These are phyloP conservation scores for Pseudorectes ferrugineus DNA, from an alignment of 2,113 vertebrate species.

Conservation along the genomic window DNA sequence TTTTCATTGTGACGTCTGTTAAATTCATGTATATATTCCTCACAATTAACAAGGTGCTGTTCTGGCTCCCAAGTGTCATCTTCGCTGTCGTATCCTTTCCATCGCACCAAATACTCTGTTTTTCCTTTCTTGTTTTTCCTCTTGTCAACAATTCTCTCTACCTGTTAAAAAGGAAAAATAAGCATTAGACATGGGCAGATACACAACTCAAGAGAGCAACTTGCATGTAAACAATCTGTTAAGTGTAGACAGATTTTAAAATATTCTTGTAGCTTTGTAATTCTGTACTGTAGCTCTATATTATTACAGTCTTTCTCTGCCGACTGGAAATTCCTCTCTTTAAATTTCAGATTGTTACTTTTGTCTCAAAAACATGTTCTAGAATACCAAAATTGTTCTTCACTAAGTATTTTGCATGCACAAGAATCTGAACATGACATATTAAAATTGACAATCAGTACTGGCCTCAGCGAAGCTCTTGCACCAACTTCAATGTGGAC, in stretches of 20 bases:
- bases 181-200: not conserved
- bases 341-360: not conserved
- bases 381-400: not conserved
- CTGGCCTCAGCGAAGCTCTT: not conserved
- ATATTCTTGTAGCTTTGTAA: not conserved
- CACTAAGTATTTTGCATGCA: not conserved
- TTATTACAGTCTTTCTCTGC: not conserved
- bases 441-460: not conserved
- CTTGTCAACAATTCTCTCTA: conserved; percentile 91
- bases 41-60: conserved; percentile 89
- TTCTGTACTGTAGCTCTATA: not conserved
- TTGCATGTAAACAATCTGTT: not conserved
- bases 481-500: not conserved
- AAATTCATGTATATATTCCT: conserved; percentile 91
- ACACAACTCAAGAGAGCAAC: not conserved
- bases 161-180: conserved; percentile 72
- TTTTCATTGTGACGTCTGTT: conserved; percentile 80
- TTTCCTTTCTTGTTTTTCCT: conserved; percentile 92
- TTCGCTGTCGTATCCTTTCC: conserved; percentile 90
- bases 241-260: not conserved
- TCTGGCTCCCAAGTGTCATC: conserved; percentile 98
- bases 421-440: not conserved
- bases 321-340: not conserved
- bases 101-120: conserved; percentile 91
- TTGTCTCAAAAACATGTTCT: not conserved